phyloP scores from a whole-genome alignment of 64 coral and sea anemone genomes.

The Actinia equina region DNA sequence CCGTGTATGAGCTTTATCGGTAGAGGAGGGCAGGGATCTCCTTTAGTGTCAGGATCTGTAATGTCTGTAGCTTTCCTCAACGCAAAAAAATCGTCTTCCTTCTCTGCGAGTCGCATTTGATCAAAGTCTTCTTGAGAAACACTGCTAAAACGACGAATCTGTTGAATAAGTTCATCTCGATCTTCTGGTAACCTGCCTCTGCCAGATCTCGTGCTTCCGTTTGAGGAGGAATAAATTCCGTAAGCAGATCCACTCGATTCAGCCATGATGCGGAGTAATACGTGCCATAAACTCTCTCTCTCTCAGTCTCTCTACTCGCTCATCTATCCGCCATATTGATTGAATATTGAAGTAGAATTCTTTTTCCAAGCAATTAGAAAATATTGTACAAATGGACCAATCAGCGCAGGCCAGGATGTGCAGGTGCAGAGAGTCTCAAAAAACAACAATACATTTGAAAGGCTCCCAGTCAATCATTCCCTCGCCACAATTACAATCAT shows the following conservation, averaged over 20 bases:
- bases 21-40: slow-evolving; percentile 82
- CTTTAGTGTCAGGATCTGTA: slow-evolving; percentile 88
- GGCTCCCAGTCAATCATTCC: slow-evolving; percentile 67
- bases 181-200: slow-evolving; percentile 25
- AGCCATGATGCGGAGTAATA: slow-evolving; percentile 57
- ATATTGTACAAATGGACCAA: slow-evolving; percentile 75
- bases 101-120: slow-evolving; percentile 97
- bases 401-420: not conserved
- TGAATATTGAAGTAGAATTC: slow-evolving; percentile 88
- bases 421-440: slow-evolving; percentile 76
- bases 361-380: slow-evolving; percentile 80
- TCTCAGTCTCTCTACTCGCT: slow-evolving; percentile 44
- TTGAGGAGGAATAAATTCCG: slow-evolving; percentile 36
- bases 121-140: slow-evolving; percentile 98
- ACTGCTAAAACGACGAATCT: slow-evolving; percentile 84
- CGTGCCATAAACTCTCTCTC: slow-evolving; percentile 15
- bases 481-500: slow-evolving; percentile 87
- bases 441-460: slow-evolving; percentile 69
- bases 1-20: slow-evolving; percentile 94
- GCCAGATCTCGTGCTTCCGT: slow-evolving; percentile 30
- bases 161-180: slow-evolving; percentile 69
- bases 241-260: slow-evolving; percentile 41
- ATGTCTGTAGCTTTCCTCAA: slow-evolving; percentile 96
- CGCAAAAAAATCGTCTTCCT: slow-evolving; percentile 97
- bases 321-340: slow-evolving; percentile 85